Evolutionary conservation across 2,888 invertebrate genomes (phyloP).

Genomic region (Mactromeris polynyma): DNA sequence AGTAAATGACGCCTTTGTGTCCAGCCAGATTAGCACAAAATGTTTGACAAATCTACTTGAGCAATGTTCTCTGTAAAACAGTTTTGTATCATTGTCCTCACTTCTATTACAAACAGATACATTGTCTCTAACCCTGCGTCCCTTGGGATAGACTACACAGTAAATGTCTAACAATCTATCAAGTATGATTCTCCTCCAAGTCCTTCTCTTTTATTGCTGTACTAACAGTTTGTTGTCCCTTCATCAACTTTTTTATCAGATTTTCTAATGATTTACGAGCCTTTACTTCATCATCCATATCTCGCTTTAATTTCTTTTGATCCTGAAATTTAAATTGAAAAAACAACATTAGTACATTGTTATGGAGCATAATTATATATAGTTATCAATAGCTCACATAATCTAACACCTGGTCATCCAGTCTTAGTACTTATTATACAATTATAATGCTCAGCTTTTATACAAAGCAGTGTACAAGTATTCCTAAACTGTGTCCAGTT

Average conservation of each 20-base stretch:
- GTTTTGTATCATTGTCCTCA: not conserved
- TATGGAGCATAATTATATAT: not conserved
- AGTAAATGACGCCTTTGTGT: not conserved
- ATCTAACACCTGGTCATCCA: not conserved
- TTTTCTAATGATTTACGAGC: conserved; percentile 88
- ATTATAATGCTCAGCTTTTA: no score
- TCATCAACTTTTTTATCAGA: conserved; percentile 82
- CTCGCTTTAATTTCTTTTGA: conserved; percentile 87
- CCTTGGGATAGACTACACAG: not conserved
- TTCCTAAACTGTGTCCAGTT: no score
- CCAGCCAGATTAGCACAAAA: not conserved
- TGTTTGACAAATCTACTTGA: not conserved
- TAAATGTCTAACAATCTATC: conserved; percentile 23
- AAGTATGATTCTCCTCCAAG: conserved; percentile 53
- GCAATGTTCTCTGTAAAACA: not conserved
- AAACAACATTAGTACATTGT: not conserved
- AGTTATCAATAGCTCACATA: not conserved
- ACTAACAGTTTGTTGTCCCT: conserved; percentile 47
- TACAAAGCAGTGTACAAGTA: no score
- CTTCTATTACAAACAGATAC: not conserved
- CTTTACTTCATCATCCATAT: conserved; percentile 91
- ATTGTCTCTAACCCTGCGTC: not conserved
- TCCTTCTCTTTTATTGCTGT: conserved; percentile 45
- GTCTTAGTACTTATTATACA: no score
- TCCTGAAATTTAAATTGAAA: conserved; percentile 81